Evolutionary conservation across 2,797 vertebrate genomes (phyloP), one percentile per base, ranked within the genome.

Genomic region (Arnoldichthys spilopterus): DNA sequence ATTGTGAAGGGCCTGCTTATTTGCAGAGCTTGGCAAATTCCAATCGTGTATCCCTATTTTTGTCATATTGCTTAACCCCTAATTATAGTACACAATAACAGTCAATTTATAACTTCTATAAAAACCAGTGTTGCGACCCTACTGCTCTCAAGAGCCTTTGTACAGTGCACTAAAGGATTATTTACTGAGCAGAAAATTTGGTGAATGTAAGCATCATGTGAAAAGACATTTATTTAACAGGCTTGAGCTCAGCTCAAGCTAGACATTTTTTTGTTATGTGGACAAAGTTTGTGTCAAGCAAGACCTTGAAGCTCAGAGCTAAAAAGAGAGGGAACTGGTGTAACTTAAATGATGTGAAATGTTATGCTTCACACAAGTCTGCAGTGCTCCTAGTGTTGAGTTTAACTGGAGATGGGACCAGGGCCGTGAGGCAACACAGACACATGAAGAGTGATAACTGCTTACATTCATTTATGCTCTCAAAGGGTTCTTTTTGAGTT

Each of bases 321-420:
- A 88, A 87, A 87, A 91, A 90, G 85, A 89, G 89, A 72, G 91
- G 95, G 94, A 96, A 95, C 94, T 94, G 94, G 95, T 95, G 94
- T 92, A 94, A 92, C 92, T 94, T 94, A 82, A 91, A 89, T 91
- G 80, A 92, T 93, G 91, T 94, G 94, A 95, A 91, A 95, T 94
- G 93, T 92, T 88, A 92, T 87, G 94, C 93, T 90, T 86, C 86
- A 88, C 89, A 91, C 87, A 91, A 91, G 87, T 92, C 93, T 92
- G 83, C 88, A 84, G 12, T 37, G 83, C 84, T 83, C 58, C 76
- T 87, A 82, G 78, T 84, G 82, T 87, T 87, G 87, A 80, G 89
- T 90, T 91, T 1, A 93, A 91, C 94, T 92, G 93, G 92, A 95
- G 93, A 92, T 66, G 68, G 73, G 56, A 72, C 54, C 30, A 76